Base-by-base conservation (phyloP, 2,113 vertebrate genomes). In the Centropristis striata region DNA sequence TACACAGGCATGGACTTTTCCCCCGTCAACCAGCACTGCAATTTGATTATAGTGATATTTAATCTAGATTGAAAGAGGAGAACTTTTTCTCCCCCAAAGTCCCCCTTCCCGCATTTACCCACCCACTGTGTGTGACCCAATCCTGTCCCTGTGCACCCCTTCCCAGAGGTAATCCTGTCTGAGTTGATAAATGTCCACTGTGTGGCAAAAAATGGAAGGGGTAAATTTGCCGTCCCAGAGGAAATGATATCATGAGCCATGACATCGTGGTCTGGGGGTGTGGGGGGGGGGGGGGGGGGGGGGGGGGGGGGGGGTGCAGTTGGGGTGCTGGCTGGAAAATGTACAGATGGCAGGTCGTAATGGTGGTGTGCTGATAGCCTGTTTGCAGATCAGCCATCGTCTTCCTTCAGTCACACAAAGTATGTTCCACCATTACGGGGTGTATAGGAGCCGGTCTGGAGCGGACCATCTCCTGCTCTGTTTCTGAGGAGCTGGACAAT, bases 161-260 rank as follows among this genome's bases (percentile, higher is more conserved):
- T 90, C 92, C 92, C 87, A 81, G 80, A 92, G 88, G 90, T 93
- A 86, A 85, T 78, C 85, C 88, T 91, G 91, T 93, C 94, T 79
- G 68, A 75, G 83, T 93, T 94, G 91, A 94, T 94, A 90, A 94
- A 94, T 94, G 90, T 91, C 83, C 83, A 71, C 80, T 61, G 76
- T 82, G 84, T 86, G 85, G 85, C 85, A 82, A 79, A 90, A 86
- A 90, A 84, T 86, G 84, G 77, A 90, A 69, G 81, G 89, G 86
- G 90, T 93, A 91, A 90, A 92, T 93, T 91, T 90, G 86, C 87
- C 78, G 49, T 90, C 93, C 91, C 81, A 75, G 58, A 92, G 90
- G 93, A 94, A 93, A 93, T 95, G 93, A 95, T 91, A 90, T 95
- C 95, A 95, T 94, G 88, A 92, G 91, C 80, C 84, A 88, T 91